phyloP scores from a whole-genome alignment of 2,113 vertebrate species.

The Rhea pennata region DNA sequence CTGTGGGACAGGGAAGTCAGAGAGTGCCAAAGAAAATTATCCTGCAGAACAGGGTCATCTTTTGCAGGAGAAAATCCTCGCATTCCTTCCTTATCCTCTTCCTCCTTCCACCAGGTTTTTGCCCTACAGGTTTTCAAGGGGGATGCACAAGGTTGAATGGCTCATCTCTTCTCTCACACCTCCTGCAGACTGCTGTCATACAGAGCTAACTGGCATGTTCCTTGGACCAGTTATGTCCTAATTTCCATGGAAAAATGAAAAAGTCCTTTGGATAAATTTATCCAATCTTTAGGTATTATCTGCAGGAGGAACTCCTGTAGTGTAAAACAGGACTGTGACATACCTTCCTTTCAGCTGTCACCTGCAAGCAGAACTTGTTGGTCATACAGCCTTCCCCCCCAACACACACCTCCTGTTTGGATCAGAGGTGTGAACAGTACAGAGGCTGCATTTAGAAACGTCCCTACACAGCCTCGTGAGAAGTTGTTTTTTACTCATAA shows the following conservation, averaged over 20 bases:
- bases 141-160: too few species aligned
- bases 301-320: neutral
- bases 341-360: too few species aligned
- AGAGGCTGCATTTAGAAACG: neutral
- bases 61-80: neutral
- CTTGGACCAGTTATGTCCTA: neutral
- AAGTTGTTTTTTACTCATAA: neutral
- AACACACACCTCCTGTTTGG: too few species aligned
- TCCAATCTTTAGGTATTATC: neutral
- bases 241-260: neutral
- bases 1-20: neutral
- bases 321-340: too few species aligned
- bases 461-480: neutral
- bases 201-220: too few species aligned
- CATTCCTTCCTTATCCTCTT: neutral
- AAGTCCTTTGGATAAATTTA: neutral
- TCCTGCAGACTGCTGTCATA: too few species aligned
- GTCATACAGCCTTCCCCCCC: too few species aligned
- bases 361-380: too few species aligned
- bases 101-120: neutral
- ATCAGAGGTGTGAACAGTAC: neutral
- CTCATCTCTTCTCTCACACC: too few species aligned
- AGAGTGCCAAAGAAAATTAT: neutral
- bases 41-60: accelerated
- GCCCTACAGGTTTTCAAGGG: neutral